Conservation (phyloP, 2,797 vertebrate genomes). For the Monodelphis domestica region DNA sequence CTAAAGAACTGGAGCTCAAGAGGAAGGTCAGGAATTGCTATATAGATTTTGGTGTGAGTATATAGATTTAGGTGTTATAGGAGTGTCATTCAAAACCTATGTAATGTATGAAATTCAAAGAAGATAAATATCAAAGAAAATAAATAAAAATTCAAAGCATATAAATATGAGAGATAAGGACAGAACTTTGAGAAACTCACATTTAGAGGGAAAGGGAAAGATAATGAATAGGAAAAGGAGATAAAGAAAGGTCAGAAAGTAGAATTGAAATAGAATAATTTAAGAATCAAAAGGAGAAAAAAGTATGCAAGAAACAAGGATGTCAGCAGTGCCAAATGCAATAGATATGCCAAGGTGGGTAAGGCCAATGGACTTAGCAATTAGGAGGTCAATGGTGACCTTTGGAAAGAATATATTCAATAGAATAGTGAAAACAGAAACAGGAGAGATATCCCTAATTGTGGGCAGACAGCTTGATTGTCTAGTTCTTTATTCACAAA, state of each 20-base stretch:
- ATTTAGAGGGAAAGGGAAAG: background rate
- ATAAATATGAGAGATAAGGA: background rate
- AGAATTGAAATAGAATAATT: background rate
- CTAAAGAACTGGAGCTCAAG: background rate
- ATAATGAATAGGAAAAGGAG: background rate
- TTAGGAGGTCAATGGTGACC: background rate
- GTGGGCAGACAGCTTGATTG: background rate
- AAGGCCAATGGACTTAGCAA: background rate
- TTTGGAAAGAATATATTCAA: background rate
- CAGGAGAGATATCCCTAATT: background rate
- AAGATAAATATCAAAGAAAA: too few species aligned
- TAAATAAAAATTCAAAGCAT: too few species aligned
- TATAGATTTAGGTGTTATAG: background rate
- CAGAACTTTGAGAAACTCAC: background rate
- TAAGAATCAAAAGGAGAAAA: background rate
- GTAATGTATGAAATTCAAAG: background rate
- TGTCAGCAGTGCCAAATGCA: background rate
- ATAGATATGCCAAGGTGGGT: background rate
- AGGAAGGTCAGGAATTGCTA: background rate
- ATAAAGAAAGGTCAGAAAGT: background rate
- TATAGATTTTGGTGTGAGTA: background rate
- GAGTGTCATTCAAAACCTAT: background rate
- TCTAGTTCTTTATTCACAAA: background rate
- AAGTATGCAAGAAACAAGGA: background rate
- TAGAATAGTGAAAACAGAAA: background rate